Percentiles rank a stretch among this genome's conserved stretches.
phyloP scores from a whole-genome alignment of 2,888 invertebrate genomes.

The Tineola bisselliella region DNA sequence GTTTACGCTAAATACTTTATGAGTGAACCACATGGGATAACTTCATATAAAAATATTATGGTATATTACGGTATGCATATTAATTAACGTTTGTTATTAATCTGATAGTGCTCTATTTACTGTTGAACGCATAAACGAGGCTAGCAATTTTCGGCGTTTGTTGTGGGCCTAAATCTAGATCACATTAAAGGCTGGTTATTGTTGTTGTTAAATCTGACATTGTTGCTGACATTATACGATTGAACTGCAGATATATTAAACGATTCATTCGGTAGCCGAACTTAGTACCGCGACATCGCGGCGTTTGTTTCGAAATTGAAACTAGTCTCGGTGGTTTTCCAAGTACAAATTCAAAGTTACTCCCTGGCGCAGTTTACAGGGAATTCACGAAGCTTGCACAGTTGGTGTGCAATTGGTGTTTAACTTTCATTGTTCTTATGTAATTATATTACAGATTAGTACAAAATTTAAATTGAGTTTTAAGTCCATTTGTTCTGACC shows the following conservation, averaged over 20 bases:
- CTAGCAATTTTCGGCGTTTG: neutral
- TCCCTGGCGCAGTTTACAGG: neutral
- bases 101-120: slow-evolving; percentile 1
- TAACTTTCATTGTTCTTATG: neutral
- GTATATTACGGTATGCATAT: neutral
- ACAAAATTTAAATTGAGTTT: too few species aligned
- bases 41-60: slow-evolving; percentile 7
- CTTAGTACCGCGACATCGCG: slow-evolving; percentile 9
- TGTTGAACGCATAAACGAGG: neutral
- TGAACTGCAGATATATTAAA: neutral
- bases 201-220: neutral
- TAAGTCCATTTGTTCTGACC: neutral
- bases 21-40: slow-evolving; percentile 9
- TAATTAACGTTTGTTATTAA: neutral
- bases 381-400: neutral
- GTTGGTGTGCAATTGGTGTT: neutral
- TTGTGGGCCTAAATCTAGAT: neutral
- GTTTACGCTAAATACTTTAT: slow-evolving; percentile 5
- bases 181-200: neutral
- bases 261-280: neutral
- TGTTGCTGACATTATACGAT: neutral
- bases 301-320: slow-evolving; percentile 29
- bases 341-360: slow-evolving; percentile 25
- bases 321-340: slow-evolving; percentile 23
- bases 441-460: neutral